These are phyloP conservation scores for Pseudococcus viburni DNA, from an alignment of 2,888 invertebrate species.

Conservation along the genomic window DNA sequence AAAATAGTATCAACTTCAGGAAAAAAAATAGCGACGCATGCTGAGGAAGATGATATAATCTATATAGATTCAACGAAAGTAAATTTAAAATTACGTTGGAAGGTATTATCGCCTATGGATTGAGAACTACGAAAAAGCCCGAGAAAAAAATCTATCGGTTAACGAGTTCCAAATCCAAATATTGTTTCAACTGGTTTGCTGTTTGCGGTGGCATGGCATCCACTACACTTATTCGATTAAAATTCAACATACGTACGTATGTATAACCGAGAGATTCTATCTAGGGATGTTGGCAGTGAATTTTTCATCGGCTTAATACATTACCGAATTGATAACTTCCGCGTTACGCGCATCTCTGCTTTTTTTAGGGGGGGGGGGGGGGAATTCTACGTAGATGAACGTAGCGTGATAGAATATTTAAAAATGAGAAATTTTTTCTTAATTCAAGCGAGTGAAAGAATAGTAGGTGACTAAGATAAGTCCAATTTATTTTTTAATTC, in stretches of 20 bases:
- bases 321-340: neutral
- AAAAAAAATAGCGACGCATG: neutral
- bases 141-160: neutral
- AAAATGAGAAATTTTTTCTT: too few relatives aligned
- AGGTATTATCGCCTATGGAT: neutral
- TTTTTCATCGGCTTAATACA: neutral
- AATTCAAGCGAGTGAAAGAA: too few relatives aligned
- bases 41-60: neutral
- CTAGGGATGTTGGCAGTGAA: neutral
- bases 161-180: neutral
- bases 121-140: neutral
- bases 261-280: neutral
- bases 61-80: neutral
- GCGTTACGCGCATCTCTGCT: neutral
- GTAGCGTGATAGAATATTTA: too few relatives aligned
- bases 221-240: neutral
- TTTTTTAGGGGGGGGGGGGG: neutral
- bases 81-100: neutral
- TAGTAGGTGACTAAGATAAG: too few relatives aligned
- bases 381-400: too few relatives aligned
- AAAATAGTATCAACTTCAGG: neutral
- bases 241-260: neutral
- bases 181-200: neutral
- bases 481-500: too few relatives aligned
- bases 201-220: neutral